phyloP scores from a whole-genome alignment of 2,113 vertebrate genomes.

The Hemicordylus capensis region DNA sequence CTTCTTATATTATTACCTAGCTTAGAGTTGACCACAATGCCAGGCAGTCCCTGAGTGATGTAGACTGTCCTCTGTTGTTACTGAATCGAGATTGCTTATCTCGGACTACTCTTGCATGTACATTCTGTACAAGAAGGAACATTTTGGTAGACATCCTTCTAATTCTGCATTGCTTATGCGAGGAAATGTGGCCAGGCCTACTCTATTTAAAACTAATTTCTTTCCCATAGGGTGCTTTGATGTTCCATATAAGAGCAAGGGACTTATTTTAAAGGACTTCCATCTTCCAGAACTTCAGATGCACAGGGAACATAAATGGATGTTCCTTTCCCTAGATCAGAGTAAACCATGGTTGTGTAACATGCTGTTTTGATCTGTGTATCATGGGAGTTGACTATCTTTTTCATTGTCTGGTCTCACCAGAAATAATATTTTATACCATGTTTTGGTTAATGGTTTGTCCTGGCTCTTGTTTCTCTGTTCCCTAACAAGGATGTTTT shows the following conservation, averaged over 20 bases:
- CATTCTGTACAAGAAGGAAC: not conserved
- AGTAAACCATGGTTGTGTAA: not conserved
- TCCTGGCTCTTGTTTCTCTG: not conserved
- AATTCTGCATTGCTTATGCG: not conserved
- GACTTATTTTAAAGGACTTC: not conserved
- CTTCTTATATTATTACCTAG: too few species aligned
- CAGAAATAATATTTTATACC: not conserved
- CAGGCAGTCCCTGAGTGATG: not conserved
- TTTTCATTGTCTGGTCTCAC: not conserved
- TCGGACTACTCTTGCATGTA: not conserved
- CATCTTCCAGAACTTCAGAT: not conserved
- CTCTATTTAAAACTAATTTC: constrained; percentile 15
- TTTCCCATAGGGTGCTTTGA: not conserved
- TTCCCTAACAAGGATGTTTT: not conserved
- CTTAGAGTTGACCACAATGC: not conserved
- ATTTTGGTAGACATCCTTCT: not conserved
- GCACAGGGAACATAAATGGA: not conserved
- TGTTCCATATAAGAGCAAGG: not conserved
- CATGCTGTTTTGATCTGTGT: not conserved
- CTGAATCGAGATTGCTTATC: constrained; percentile 5
- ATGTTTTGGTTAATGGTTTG: not conserved
- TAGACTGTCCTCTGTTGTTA: fast-evolving
- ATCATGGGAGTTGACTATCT: not conserved
- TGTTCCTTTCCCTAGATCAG: not conserved
- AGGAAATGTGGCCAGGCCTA: not conserved